Base-by-base conservation (phyloP, 2,113 vertebrate species). In the Sitta europaea region DNA sequence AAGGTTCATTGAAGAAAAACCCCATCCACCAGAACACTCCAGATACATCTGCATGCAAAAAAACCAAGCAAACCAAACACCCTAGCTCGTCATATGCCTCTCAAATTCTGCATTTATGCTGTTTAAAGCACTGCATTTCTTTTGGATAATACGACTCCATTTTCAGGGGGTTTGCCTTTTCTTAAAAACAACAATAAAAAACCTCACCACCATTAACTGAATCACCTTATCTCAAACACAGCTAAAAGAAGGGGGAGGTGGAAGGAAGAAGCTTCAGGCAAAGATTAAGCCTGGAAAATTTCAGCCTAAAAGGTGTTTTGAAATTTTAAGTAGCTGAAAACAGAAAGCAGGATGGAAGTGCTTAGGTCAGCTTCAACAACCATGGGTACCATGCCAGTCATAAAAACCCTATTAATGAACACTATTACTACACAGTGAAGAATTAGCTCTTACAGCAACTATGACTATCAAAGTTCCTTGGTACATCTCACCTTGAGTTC, bases 221-320 rank as follows among this genome's bases (percentile, higher is more conserved):
- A 94, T 92, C 92, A 93, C 75, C 76, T 96, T 92, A 95, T 95
- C 92, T 96, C 72, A 90, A 93, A 83, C 59, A 57, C 82, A 84
- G 71, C 84, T 90, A 93, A 83, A 90, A 82, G 77, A 87, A 72
- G 79, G 82, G 67, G 94, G 92, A 95, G 88, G 95, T 70, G 47
- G 55, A 96, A 17, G 36, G 68, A 66, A 90, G 57, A 95, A 94
- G 88, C 94, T 96, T 95, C 92, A 93, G 96, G 90, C 96, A 93
- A 90, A 92, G 94, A 95, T 95, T 96, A 97, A 96, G 94, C 72
- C 92, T 90, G 88, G 85, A 96, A 95, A 96, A 92, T 75, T 94
- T 96, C 86, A 96, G 88, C n/a, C 82, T 96, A 75, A 94, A 68
- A 93, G 68, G 79, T 88, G 72, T 94, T 96, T 93, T 88, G 87